A percentile compares a stretch with the other conserved stretches of the same genome.
These are phyloP conservation scores for Lasioglossum lativentre DNA, from an alignment of 2,888 invertebrate species.

Conservation along the genomic window DNA sequence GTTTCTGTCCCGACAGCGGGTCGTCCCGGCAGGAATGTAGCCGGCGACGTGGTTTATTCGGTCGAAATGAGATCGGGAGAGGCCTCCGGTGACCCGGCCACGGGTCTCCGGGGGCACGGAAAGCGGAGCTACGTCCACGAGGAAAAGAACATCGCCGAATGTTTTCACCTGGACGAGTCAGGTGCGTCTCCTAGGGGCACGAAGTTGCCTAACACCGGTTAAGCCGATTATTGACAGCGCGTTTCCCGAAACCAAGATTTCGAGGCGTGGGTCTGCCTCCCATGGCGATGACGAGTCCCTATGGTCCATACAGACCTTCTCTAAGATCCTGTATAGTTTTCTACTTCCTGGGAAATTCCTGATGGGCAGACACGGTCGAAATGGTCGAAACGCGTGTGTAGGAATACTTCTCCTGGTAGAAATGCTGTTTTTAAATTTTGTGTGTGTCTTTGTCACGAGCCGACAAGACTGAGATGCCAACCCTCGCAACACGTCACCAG, in stretches of 20 bases:
- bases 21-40: conserved; percentile 58
- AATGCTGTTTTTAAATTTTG: too few species aligned
- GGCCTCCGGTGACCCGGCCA: conserved; percentile 38
- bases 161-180: conserved; percentile 43
- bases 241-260: conserved; percentile 44
- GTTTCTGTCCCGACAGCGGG: conserved; percentile 13
- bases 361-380: conserved; percentile 43
- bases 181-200: conserved; percentile 43
- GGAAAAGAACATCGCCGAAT: conserved; percentile 3
- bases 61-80: conserved; percentile 60
- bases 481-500: too few species aligned
- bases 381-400: conserved; percentile 29
- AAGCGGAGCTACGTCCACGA: background rate
- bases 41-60: conserved; percentile 35
- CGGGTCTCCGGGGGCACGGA: background rate
- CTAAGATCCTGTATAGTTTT: background rate
- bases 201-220: conserved; percentile 68
- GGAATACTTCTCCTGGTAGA: conserved; percentile 36
- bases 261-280: conserved; percentile 14
- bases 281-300: conserved; percentile 14
- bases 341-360: conserved; percentile 30
- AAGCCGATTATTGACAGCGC: conserved; percentile 69
- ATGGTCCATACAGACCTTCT: background rate
- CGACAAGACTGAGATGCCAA: too few species aligned
- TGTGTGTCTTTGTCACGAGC: too few species aligned